Evolutionary conservation across 2,797 vertebrate species (phyloP).

Genomic region (Tragelaphus eurycerus): DNA sequence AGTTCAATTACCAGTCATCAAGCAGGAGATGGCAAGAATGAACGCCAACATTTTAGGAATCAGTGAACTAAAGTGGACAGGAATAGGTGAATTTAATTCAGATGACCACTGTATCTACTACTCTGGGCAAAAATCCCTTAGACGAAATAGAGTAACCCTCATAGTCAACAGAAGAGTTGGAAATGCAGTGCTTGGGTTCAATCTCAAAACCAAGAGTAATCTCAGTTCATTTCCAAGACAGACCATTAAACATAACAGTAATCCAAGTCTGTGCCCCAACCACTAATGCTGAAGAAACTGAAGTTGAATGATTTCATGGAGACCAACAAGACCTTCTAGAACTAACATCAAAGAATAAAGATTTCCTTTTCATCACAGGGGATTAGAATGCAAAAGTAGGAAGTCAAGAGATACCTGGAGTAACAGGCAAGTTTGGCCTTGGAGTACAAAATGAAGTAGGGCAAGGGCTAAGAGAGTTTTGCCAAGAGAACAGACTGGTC

Average conservation of each 20-base stretch:
- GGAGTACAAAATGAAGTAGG: neutral
- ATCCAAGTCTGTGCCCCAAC: neutral
- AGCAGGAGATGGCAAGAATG: neutral
- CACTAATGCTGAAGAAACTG: neutral
- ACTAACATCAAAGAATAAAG: neutral
- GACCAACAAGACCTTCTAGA: neutral
- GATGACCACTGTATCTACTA: neutral
- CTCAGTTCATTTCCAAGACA: neutral
- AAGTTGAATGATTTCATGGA: neutral
- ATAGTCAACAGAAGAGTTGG: neutral
- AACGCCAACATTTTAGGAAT: neutral
- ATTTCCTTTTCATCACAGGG: neutral
- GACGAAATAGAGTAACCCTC: neutral
- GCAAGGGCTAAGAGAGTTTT: neutral
- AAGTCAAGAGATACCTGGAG: neutral
- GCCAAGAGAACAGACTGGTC: neutral
- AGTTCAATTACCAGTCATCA: neutral
- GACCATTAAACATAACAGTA: neutral
- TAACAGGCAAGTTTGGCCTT: neutral
- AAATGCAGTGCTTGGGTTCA: neutral
- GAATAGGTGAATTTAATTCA: neutral
- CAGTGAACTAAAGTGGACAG: neutral
- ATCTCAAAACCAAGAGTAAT: neutral
- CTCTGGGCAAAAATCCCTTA: neutral
- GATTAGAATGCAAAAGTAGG: neutral